Conservation (phyloP, 2,797 vertebrate species). For the Lerista edwardsae region DNA sequence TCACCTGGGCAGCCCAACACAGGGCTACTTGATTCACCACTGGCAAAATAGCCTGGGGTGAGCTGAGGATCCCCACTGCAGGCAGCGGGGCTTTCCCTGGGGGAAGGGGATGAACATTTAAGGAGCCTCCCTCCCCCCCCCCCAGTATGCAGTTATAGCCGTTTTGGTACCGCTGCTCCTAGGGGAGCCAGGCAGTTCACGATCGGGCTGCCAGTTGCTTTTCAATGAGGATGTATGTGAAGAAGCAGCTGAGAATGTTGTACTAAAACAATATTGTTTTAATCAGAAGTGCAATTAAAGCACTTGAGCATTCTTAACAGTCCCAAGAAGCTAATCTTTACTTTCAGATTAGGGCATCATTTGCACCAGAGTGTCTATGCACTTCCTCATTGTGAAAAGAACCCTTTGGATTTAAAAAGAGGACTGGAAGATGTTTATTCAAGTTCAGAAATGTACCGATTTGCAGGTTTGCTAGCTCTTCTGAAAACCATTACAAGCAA, state of each 20-base stretch:
- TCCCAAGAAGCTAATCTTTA: constrained; percentile 68
- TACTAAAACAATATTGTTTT: constrained; percentile 72
- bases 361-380: constrained; percentile 47
- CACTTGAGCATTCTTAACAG: constrained; percentile 69
- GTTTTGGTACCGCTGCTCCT: no score
- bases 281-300: constrained; percentile 67
- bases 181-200: no score
- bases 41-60: no score
- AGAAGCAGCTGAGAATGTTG: constrained; percentile 42
- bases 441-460: constrained; percentile 71
- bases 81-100: no score
- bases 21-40: no score
- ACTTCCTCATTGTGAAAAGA: constrained; percentile 68
- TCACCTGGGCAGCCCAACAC: no score
- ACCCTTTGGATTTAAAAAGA: constrained; percentile 65
- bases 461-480: constrained; percentile 73
- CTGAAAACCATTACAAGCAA: constrained; percentile 51
- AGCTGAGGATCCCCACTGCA: no score
- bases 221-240: constrained; percentile 51
- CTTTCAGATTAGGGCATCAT: constrained; percentile 63
- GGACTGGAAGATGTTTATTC: constrained; percentile 57
- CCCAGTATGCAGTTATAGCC: no score
- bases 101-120: no score
- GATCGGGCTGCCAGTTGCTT: background rate
- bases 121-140: no score